Evolutionary conservation across 1,140 invertebrate species (phyloP).

Genomic region (Lepidurus packardi): DNA sequence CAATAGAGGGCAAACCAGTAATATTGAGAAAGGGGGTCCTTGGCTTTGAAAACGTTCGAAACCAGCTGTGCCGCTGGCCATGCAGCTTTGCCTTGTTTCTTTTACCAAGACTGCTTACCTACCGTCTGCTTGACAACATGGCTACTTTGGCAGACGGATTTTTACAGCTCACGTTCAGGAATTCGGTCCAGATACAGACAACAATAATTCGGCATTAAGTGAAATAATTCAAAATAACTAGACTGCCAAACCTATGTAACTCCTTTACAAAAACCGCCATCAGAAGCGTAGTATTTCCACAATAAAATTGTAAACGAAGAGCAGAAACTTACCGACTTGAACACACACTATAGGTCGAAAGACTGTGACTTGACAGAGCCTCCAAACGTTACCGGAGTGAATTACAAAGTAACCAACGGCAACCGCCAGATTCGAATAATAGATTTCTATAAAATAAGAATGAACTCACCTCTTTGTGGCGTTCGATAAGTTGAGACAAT

Average conservation of each 20-base stretch:
- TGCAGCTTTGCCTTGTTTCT: background rate
- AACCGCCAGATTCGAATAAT: background rate
- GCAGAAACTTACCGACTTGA: background rate
- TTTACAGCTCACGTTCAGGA: background rate
- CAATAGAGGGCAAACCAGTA: too few species aligned
- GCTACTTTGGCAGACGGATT: constrained; percentile 12
- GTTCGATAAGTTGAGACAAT: background rate
- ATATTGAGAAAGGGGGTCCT: too few species aligned
- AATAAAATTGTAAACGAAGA: background rate
- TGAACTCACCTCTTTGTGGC: background rate
- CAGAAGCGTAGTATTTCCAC: too few species aligned
- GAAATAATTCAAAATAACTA: too few species aligned
- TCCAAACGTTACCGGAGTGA: background rate
- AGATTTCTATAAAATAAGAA: background rate
- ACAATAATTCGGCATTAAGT: too few species aligned
- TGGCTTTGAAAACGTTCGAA: background rate
- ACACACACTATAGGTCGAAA: background rate
- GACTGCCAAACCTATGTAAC: too few species aligned
- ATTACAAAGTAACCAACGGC: background rate
- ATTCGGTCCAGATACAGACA: too few species aligned
- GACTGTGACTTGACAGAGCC: background rate
- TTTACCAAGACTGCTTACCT: background rate
- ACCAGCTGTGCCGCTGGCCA: background rate
- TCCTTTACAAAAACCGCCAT: too few species aligned
- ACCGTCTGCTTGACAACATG: background rate